phyloP scores from a whole-genome alignment of 2,797 vertebrate genomes.

The Darevskia nairensis region DNA sequence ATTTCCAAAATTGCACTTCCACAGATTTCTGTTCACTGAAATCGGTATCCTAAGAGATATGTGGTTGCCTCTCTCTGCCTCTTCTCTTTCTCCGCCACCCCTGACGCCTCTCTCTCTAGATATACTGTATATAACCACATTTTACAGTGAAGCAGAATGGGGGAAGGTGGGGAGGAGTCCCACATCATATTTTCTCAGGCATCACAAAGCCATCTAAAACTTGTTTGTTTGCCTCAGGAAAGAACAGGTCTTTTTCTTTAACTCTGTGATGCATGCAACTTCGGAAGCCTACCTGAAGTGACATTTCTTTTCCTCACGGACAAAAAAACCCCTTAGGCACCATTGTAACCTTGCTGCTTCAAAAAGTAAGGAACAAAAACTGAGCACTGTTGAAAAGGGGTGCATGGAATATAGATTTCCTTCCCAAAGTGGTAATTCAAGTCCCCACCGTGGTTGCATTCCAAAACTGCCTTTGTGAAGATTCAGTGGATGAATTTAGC shows the following conservation, averaged over 20 bases:
- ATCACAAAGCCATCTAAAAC: conserved; percentile 10
- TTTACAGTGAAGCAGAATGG: background rate
- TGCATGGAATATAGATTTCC: conserved; percentile 14
- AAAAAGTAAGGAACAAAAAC: background rate
- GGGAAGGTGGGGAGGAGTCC: background rate
- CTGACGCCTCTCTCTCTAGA: no score
- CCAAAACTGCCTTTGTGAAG: background rate
- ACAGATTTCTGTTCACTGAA: no score
- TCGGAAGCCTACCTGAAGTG: conserved; percentile 50
- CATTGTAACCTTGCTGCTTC: conserved; percentile 38
- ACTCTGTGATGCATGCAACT: conserved; percentile 26
- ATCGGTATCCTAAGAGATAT: background rate
- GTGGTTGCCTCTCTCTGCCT: no score
- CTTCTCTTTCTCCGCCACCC: no score
- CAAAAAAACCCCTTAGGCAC: conserved; percentile 38
- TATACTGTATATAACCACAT: background rate
- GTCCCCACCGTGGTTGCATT: background rate
- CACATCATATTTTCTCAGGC: background rate
- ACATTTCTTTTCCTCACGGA: conserved; percentile 45
- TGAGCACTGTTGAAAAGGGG: background rate
- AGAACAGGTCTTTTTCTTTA: conserved; percentile 51
- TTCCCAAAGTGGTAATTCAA: background rate
- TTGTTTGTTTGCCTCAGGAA: conserved; percentile 42
- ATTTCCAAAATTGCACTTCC: background rate
- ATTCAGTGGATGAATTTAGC: background rate